Evolutionary conservation across 2,888 invertebrate species (phyloP).

Genomic region (Perizoma flavofasciatum): DNA sequence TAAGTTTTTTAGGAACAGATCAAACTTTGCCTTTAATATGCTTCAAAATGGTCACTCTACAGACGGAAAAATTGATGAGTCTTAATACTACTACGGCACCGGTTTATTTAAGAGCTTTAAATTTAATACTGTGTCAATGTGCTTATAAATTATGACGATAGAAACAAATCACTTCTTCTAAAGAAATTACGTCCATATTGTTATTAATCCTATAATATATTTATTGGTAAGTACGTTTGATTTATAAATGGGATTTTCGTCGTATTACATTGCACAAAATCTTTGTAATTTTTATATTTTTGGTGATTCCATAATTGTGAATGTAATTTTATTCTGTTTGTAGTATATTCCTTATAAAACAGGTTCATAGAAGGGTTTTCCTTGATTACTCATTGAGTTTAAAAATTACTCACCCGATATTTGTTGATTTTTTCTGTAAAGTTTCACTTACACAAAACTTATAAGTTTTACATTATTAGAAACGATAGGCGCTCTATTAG

Average conservation of each 20-base stretch:
- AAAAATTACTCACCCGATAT: slow-evolving; percentile 21
- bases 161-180: slow-evolving; percentile 35
- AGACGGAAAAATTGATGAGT: slow-evolving; percentile 33
- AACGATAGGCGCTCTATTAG: slow-evolving; percentile 23
- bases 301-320: too few relatives aligned
- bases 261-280: background rate
- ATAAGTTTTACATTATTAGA: slow-evolving; percentile 8
- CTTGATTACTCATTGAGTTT: background rate
- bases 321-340: too few relatives aligned
- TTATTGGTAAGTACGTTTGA: slow-evolving; percentile 1
- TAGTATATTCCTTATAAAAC: too few relatives aligned
- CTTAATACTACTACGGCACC: slow-evolving; percentile 41
- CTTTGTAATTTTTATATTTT: background rate
- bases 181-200: slow-evolving; percentile 17
- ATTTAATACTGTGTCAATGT: slow-evolving; percentile 34
- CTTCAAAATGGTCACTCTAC: slow-evolving; percentile 43
- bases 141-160: slow-evolving; percentile 34
- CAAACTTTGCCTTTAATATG: too few relatives aligned
- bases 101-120: slow-evolving; percentile 38
- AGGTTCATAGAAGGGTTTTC: background rate
- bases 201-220: slow-evolving; percentile 11
- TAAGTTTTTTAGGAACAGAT: too few relatives aligned
- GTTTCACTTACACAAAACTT: slow-evolving; percentile 1
- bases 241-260: background rate
- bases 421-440: slow-evolving; percentile 9